Conservation (phyloP, 2,113 vertebrate genomes). For the Rafetus swinhoei region DNA sequence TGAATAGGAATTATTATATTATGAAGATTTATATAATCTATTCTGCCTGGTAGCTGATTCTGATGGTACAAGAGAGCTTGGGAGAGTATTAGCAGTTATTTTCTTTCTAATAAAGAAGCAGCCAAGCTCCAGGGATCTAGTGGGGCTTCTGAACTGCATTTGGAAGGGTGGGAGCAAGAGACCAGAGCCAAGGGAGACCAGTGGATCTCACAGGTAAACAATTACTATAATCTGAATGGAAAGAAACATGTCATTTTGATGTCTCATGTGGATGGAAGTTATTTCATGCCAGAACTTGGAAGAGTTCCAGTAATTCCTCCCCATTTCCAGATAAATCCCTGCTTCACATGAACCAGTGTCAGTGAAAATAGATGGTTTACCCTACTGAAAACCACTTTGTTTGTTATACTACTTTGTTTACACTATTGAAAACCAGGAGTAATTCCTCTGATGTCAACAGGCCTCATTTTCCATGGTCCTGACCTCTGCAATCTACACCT, state of each 20-base stretch:
- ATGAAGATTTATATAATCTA: not conserved
- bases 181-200: not conserved
- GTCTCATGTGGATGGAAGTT: not conserved
- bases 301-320: not conserved
- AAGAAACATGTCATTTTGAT: not conserved
- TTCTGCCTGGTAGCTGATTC: not conserved
- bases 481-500: not conserved
- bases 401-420: not conserved
- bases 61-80: not conserved
- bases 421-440: not conserved
- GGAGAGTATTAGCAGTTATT: not conserved
- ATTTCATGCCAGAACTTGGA: not conserved
- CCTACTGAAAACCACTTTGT: too few relatives aligned
- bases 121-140: not conserved
- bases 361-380: not conserved
- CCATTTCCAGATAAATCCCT: rapidly evolving
- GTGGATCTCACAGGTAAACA: not conserved
- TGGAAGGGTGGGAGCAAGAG: not conserved
- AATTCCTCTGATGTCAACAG: not conserved
- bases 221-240: not conserved
- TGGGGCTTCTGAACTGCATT: not conserved
- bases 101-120: not conserved
- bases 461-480: not conserved
- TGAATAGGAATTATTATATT: not conserved
- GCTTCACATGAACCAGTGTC: not conserved